Conservation (phyloP, 1,140 invertebrate genomes). For the Chrysoperla carnea region DNA sequence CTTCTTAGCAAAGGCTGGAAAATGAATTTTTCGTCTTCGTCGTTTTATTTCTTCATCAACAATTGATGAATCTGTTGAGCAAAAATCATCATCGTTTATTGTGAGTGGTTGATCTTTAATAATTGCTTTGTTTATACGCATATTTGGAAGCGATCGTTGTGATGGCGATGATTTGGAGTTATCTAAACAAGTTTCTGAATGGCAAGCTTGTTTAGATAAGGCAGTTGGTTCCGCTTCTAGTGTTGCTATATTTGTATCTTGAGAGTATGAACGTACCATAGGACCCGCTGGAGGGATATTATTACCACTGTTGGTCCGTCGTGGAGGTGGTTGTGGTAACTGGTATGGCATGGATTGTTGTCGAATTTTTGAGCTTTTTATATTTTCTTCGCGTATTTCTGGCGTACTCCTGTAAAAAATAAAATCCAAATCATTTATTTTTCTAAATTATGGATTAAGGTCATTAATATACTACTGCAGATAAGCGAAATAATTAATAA, state of each 20-base stretch:
- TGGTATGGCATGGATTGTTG: conserved; percentile 4
- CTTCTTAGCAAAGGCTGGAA: conserved; percentile 20
- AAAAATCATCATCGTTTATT: conserved; percentile 19
- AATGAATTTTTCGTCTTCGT: conserved; percentile 21
- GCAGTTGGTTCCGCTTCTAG: conserved; percentile 7
- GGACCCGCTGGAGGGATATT: not conserved
- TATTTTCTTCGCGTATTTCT: conserved; percentile 4
- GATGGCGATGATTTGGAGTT: conserved; percentile 3
- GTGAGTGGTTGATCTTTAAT: conserved; percentile 14
- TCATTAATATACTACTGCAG: too few species aligned
- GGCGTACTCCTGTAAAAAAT: too few species aligned
- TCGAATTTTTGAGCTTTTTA: conserved; percentile 4
- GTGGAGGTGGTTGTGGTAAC: conserved; percentile 3
- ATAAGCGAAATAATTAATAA: not conserved
- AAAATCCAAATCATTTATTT: too few species aligned
- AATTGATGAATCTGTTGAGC: conserved; percentile 22
- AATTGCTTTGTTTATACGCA: conserved; percentile 7
- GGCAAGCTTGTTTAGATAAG: conserved; percentile 15
- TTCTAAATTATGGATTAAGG: too few species aligned
- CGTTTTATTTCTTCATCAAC: conserved; percentile 19
- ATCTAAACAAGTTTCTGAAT: conserved; percentile 28
- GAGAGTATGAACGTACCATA: conserved; percentile 22
- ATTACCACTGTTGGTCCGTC: conserved; percentile 1
- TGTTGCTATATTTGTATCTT: conserved; percentile 22
- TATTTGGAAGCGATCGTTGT: conserved; percentile 2